Conservation (phyloP, 2,797 vertebrate species). For the Telmatherina bonti region DNA sequence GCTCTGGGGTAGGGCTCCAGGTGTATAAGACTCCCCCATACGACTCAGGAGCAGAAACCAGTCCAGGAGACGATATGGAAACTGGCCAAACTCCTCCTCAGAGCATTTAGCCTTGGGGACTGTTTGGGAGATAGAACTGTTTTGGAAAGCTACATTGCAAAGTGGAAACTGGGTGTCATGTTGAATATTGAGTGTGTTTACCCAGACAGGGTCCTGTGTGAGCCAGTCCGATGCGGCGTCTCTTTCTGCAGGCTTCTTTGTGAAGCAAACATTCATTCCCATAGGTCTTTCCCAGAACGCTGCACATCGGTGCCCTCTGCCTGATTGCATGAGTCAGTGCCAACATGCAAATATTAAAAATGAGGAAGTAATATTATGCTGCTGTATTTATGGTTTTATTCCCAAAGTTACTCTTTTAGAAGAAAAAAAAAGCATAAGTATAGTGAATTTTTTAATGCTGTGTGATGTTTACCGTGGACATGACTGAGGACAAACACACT, state of each 20-base stretch:
- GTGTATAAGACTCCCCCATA: conserved; percentile 72
- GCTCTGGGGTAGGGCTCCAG: conserved; percentile 69
- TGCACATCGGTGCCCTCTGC: conserved; percentile 84
- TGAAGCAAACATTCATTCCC: conserved; percentile 80
- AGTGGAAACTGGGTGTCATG: conserved; percentile 29
- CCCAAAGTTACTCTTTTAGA: background rate
- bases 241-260: conserved; percentile 83
- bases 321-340: conserved; percentile 57
- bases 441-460: background rate
- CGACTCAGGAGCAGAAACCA: conserved; percentile 85
- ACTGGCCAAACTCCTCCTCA: conserved; percentile 78
- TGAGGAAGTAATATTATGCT: conserved; percentile 13
- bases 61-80: conserved; percentile 83
- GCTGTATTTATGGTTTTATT: background rate
- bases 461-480: conserved; percentile 67
- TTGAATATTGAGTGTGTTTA: conserved; percentile 55
- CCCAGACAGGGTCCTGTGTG: conserved; percentile 80
- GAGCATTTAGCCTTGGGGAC: conserved; percentile 73
- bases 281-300: conserved; percentile 81
- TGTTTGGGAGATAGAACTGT: conserved; percentile 49
- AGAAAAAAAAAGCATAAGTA: too few species aligned
- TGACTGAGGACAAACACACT: conserved; percentile 72
- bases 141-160: conserved; percentile 17
- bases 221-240: conserved; percentile 73
- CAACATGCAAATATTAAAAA: conserved; percentile 5